These are phyloP conservation scores for Lypha dubia DNA, from an alignment of 2,888 invertebrate genomes.

Conservation along the genomic window DNA sequence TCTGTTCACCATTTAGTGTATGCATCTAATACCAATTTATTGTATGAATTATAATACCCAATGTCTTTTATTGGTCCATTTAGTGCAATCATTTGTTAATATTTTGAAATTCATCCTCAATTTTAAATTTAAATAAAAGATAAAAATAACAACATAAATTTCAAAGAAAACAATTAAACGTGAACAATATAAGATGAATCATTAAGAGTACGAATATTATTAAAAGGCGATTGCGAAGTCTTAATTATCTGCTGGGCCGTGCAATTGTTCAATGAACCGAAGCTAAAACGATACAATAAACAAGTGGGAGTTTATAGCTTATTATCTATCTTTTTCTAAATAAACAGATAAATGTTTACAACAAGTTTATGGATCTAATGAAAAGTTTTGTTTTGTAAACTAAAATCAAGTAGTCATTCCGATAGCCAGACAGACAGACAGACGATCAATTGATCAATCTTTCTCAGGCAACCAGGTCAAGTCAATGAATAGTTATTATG, in stretches of 20 bases:
- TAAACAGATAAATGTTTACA: neutral
- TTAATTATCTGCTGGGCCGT: slow-evolving; percentile 9
- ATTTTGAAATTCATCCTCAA: no score
- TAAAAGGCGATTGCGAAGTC: neutral
- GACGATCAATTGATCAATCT: slow-evolving; percentile 1
- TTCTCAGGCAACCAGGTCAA: neutral
- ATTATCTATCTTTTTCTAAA: neutral
- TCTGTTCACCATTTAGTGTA: no score
- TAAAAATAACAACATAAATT: no score
- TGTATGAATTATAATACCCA: no score
- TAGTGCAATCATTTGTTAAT: no score
- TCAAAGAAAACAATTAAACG: neutral
- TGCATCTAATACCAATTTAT: no score
- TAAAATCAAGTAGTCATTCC: neutral
- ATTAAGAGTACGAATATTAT: slow-evolving; percentile 1
- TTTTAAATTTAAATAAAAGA: no score
- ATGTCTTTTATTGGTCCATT: no score
- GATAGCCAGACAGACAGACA: neutral
- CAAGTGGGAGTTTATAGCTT: neutral
- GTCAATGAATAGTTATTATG: slow-evolving; percentile 26
- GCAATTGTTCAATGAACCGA: slow-evolving; percentile 36
- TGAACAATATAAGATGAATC: slow-evolving; percentile 1
- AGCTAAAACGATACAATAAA: slow-evolving; percentile 4
- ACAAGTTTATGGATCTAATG: neutral
- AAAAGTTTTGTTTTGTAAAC: neutral